Base-by-base conservation (phyloP, 2,888 invertebrate genomes). In the Melieria picta region DNA sequence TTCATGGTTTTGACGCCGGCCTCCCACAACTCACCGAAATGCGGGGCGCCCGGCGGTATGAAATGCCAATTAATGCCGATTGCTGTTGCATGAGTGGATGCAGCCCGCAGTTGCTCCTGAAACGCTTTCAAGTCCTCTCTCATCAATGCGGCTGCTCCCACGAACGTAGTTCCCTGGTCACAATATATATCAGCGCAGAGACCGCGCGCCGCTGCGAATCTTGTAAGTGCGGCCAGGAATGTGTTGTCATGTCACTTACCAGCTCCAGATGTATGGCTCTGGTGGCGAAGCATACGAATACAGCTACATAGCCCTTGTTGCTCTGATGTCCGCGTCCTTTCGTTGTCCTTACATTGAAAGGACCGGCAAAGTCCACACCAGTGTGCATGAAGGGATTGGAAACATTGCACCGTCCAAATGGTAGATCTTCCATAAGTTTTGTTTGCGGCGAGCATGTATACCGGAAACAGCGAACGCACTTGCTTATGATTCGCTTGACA, bases 181-280 rank as follows among this genome's bases (percentile, higher is more conserved):
- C 55, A 57, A 16, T 57, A 66, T 13, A 66, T 46, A 57, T 66
- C 48, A 11, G 58, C 43, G 11, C 47, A 58, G 7, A 57, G 7
- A 10, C 66, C 58, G 1, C 57, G 66, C 13, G 9, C 10, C 6
- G 58, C 43, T 7, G 47, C 66, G 46, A 45, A 66, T 52, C 66
- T 42, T 9, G 43, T 45, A 11, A 66, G 13, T 43, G 66, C 66
- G 9, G 45, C 42, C 9, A 66, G 11, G 46, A 66, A 66, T 10
- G 50, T 11, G 73, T 68, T 3, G 64, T 70, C 66, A 75, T 47
- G 50, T 75, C 74, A 11, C 72, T 72, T 16, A 72, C 74, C 0
- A 74, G 64, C 45, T 76, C 74, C n/a, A 76, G 42, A 65, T 75
- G 72, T 30, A 74, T 69, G 4, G 74, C 73, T 16, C 67, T 62